Conservation (phyloP, 2,113 vertebrate species). For the Platysternon megacephalum region DNA sequence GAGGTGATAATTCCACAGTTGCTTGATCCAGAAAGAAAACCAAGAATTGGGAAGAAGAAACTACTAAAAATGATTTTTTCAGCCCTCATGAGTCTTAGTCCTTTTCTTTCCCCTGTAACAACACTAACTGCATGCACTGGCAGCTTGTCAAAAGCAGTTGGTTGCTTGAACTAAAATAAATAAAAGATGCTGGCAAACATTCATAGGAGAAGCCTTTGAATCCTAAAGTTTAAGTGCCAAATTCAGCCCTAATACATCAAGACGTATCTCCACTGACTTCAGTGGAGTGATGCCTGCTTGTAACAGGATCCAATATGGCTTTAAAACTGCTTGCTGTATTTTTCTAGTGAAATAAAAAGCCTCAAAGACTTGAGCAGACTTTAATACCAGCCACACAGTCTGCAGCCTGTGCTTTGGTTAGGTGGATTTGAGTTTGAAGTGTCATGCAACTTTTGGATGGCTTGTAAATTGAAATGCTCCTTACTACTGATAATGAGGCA, state of each 20-base stretch:
- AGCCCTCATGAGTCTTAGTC: constrained; percentile 2
- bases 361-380: not conserved
- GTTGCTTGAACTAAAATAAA: constrained; percentile 1
- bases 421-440: not conserved
- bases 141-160: not conserved
- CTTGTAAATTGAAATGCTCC: not conserved
- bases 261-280: not conserved
- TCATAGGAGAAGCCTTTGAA: not conserved
- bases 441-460: not conserved
- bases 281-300: not conserved
- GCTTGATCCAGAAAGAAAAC: not conserved
- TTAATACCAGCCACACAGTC: not conserved
- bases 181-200: constrained; percentile 10
- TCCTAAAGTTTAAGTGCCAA: not conserved
- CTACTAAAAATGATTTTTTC: constrained; percentile 40
- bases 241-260: not conserved
- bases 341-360: rapidly evolving
- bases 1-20: constrained; percentile 47
- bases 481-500: not conserved
- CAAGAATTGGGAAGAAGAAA: not conserved
- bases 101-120: not conserved
- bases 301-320: not conserved
- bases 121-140: not conserved
- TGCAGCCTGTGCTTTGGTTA: not conserved
- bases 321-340: not conserved